Conservation (phyloP, 2,113 vertebrate genomes). For the Lasiurus borealis region DNA sequence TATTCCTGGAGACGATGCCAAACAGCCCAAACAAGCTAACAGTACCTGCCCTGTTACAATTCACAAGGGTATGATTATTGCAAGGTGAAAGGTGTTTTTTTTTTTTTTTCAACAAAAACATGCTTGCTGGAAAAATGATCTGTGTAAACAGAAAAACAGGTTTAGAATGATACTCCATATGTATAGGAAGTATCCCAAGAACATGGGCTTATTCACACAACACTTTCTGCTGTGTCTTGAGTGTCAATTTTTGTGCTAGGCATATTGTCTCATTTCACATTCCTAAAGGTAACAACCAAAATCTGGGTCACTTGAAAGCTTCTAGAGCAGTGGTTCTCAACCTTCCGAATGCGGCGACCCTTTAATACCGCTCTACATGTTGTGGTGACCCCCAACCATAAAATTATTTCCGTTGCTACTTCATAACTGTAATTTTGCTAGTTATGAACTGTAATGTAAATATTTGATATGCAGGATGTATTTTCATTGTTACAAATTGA, state of each 20-base stretch:
- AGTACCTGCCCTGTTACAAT: conserved; percentile 73
- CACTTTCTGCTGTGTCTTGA: background rate
- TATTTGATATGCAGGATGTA: too few species aligned
- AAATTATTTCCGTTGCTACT: too few species aligned
- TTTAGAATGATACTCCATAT: conserved; percentile 32
- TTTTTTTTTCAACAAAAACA: conserved; percentile 51
- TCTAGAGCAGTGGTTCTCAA: background rate
- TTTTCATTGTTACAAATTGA: too few species aligned
- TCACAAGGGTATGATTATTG: conserved; percentile 73
- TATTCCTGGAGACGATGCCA: conserved; percentile 68
- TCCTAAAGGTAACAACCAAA: conserved; percentile 34
- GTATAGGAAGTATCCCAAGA: conserved; percentile 45
- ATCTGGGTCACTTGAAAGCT: background rate
- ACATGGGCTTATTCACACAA: background rate
- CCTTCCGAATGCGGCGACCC: too few species aligned
- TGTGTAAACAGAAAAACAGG: conserved; percentile 56
- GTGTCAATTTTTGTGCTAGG: background rate
- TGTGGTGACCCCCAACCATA: too few species aligned
- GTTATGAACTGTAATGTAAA: too few species aligned
- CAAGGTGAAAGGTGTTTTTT: conserved; percentile 43
- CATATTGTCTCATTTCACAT: conserved; percentile 1
- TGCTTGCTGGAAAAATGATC: conserved; percentile 60
- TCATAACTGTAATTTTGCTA: too few species aligned
- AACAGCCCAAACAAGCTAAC: conserved; percentile 67
- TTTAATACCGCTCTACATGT: too few species aligned